phyloP scores from a whole-genome alignment of 1,140 invertebrate genomes.

The Ips nitidus region DNA sequence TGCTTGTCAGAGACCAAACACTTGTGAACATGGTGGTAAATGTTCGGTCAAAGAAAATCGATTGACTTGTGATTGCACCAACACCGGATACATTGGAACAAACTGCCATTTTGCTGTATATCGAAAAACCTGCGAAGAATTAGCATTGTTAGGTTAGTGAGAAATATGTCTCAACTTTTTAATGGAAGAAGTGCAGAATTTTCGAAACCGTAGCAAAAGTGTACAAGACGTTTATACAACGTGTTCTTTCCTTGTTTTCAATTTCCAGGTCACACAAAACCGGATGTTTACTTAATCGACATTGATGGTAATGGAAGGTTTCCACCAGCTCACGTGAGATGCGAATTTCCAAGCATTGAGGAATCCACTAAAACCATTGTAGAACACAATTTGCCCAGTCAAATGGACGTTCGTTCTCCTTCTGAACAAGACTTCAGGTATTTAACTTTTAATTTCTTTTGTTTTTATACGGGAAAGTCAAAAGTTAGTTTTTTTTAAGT shows the following conservation, averaged over 20 bases:
- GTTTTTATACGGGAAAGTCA: not conserved
- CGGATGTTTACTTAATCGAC: slow-evolving; percentile 88
- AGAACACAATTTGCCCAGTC: slow-evolving; percentile 88
- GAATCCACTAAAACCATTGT: slow-evolving; percentile 88
- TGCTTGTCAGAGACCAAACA: slow-evolving; percentile 83
- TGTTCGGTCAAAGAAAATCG: slow-evolving; percentile 86
- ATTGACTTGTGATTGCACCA: slow-evolving; percentile 85
- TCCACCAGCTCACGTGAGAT: slow-evolving; percentile 86
- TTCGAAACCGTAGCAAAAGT: not conserved
- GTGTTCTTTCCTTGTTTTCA: slow-evolving; percentile 13
- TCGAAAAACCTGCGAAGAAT: slow-evolving; percentile 87
- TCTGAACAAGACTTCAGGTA: slow-evolving; percentile 68
- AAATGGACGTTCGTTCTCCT: slow-evolving; percentile 80
- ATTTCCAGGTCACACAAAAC: slow-evolving; percentile 69
- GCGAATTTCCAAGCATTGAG: slow-evolving; percentile 83
- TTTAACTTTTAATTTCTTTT: not conserved
- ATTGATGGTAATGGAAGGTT: slow-evolving; percentile 91
- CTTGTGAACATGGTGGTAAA: slow-evolving; percentile 87
- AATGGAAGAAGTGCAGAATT: not conserved
- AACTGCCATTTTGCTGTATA: slow-evolving; percentile 92
- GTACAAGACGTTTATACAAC: too few species aligned
- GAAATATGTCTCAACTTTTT: too few species aligned
- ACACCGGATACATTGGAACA: slow-evolving; percentile 84
- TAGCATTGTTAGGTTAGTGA: slow-evolving; percentile 70
- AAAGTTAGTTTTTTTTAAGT: not conserved